phyloP scores from a whole-genome alignment of 2,113 vertebrate species.

The Australoheros scitulus region DNA sequence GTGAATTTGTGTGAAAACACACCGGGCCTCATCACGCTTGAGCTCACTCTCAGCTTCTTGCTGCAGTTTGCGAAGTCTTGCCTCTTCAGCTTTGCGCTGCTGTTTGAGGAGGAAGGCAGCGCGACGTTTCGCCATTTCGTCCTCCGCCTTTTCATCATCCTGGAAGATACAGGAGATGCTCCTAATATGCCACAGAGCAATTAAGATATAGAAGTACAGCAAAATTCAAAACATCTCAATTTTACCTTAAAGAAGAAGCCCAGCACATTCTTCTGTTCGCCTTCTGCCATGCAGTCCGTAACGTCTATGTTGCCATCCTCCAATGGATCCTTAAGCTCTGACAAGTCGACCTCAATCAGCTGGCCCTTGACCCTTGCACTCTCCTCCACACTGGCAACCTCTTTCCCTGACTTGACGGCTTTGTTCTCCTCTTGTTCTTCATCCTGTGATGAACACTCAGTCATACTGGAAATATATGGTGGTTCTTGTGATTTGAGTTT shows the following conservation, averaged over 20 bases:
- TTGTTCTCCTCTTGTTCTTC: conserved; percentile 46
- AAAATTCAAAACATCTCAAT: background rate
- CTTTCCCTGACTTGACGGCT: conserved; percentile 71
- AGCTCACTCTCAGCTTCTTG: conserved; percentile 90
- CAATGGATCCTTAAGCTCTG: conserved; percentile 82
- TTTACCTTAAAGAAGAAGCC: conserved; percentile 97
- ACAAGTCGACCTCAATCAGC: conserved; percentile 92
- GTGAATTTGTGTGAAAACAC: background rate
- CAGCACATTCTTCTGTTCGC: conserved; percentile 88
- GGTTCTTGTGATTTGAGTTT: conserved; percentile 70
- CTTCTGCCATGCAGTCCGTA: conserved; percentile 69
- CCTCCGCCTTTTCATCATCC: conserved; percentile 95
- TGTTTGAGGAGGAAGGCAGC: conserved; percentile 93
- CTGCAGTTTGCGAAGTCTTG: conserved; percentile 87
- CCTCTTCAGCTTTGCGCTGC: conserved; percentile 95
- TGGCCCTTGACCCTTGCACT: conserved; percentile 81
- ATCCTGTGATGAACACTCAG: background rate
- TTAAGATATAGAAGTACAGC: background rate
- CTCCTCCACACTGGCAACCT: conserved; percentile 75
- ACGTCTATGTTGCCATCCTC: conserved; percentile 73
- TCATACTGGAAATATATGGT: conserved; percentile 42
- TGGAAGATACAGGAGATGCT: conserved; percentile 44
- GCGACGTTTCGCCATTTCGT: conserved; percentile 91
- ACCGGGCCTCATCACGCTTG: conserved; percentile 93
- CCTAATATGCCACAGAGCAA: background rate